Evolutionary conservation across 1,140 invertebrate genomes (phyloP).

Genomic region (Littorina saxatilis): DNA sequence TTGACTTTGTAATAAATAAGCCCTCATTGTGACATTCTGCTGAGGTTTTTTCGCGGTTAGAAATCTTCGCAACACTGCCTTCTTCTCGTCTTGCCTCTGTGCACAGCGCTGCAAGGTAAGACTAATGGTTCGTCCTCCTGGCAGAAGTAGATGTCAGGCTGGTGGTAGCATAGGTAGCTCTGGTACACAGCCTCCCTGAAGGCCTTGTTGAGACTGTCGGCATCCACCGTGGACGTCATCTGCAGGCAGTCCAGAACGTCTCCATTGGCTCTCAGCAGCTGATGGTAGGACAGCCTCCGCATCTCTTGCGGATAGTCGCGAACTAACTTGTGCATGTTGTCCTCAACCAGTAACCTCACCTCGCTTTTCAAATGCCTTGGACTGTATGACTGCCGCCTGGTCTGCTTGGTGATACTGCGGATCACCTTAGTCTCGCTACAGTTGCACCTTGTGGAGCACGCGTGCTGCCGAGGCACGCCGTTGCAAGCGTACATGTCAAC

Average conservation of each 20-base stretch:
- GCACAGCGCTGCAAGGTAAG: too few relatives aligned
- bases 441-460: too few relatives aligned
- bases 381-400: background rate
- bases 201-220: slow-evolving; percentile 14
- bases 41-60: too few relatives aligned
- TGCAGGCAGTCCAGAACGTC: slow-evolving; percentile 4
- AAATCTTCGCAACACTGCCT: too few relatives aligned
- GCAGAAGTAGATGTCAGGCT: slow-evolving; percentile 1
- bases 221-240: background rate
- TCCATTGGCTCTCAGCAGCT: background rate
- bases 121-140: too few relatives aligned
- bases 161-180: background rate
- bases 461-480: too few relatives aligned
- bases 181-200: slow-evolving; percentile 2
- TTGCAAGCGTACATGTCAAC: too few relatives aligned
- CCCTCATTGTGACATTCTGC: too few relatives aligned
- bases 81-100: too few relatives aligned
- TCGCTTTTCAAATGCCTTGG: background rate
- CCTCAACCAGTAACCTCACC: background rate
- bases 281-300: background rate
- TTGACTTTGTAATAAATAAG: too few relatives aligned
- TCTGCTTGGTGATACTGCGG: background rate
- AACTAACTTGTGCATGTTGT: background rate
- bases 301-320: slow-evolving; percentile 4
- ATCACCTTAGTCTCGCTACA: too few relatives aligned